These are phyloP conservation scores for Hirtodrosophila confusa DNA, from an alignment of 2,888 invertebrate species.

Conservation along the genomic window DNA sequence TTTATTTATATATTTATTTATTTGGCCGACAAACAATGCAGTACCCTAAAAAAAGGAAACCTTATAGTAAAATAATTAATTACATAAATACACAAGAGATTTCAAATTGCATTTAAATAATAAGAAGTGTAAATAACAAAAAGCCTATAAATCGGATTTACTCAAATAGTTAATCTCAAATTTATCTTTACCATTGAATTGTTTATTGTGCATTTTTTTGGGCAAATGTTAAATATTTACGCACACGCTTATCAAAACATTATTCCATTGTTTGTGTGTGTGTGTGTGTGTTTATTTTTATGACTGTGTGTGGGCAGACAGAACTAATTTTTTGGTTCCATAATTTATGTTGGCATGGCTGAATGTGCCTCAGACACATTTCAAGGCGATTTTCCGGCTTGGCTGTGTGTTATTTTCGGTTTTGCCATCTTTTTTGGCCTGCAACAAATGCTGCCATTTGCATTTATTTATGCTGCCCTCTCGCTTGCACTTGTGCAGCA, in stretches of 20 bases:
- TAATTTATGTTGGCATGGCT: slow-evolving; percentile 61
- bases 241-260: slow-evolving; percentile 22
- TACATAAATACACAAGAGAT: too few species aligned
- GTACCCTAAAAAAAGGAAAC: too few species aligned
- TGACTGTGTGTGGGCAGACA: slow-evolving; percentile 42
- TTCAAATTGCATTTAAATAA: too few species aligned
- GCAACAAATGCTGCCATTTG: slow-evolving; percentile 50
- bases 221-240: slow-evolving; percentile 32
- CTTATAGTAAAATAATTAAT: too few species aligned
- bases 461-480: slow-evolving; percentile 23
- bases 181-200: slow-evolving; percentile 6
- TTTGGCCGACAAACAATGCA: too few species aligned
- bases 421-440: slow-evolving; percentile 41
- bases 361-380: slow-evolving; percentile 71
- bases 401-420: slow-evolving; percentile 53
- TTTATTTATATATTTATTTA: too few species aligned
- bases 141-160: background rate
- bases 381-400: slow-evolving; percentile 70
- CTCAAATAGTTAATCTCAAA: background rate
- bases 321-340: slow-evolving; percentile 50
- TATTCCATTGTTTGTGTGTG: slow-evolving; percentile 21
- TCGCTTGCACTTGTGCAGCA: slow-evolving; percentile 8
- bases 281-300: slow-evolving; percentile 19
- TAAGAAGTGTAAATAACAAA: background rate
- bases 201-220: slow-evolving; percentile 22